These are phyloP conservation scores for Acrobasis repandana DNA, from an alignment of 2,888 invertebrate genomes.

Conservation along the genomic window DNA sequence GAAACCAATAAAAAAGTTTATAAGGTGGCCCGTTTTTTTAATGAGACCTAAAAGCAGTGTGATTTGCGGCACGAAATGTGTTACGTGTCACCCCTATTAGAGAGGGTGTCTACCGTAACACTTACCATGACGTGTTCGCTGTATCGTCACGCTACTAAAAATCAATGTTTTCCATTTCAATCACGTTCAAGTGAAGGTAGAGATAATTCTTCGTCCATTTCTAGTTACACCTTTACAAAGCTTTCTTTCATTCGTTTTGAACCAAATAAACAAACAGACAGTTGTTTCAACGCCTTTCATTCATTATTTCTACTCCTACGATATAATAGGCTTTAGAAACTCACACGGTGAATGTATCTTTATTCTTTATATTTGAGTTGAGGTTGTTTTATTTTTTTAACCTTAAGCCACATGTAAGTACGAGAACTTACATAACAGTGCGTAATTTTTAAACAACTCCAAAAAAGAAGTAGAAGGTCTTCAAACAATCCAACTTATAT, in stretches of 20 bases:
- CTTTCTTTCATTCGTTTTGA: conserved; percentile 13
- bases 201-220: conserved; percentile 4
- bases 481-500: too few relatives aligned
- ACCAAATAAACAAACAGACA: conserved; percentile 21
- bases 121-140: too few relatives aligned
- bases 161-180: background rate
- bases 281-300: conserved; percentile 15
- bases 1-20: too few relatives aligned
- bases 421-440: too few relatives aligned
- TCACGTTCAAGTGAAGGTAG: conserved; percentile 1
- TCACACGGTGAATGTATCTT: background rate
- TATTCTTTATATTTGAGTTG: background rate
- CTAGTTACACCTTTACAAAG: conserved; percentile 10
- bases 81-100: too few relatives aligned
- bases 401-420: too few relatives aligned
- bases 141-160: background rate
- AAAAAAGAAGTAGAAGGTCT: too few relatives aligned
- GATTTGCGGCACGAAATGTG: too few relatives aligned
- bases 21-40: too few relatives aligned
- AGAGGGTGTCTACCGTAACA: too few relatives aligned
- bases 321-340: conserved; percentile 18
- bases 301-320: conserved; percentile 20
- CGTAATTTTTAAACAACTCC: too few relatives aligned
- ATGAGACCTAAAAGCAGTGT: too few relatives aligned
- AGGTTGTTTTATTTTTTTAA: background rate